Evolutionary conservation across 2,797 vertebrate genomes (phyloP).

Genomic region (Diplodus sargus): DNA sequence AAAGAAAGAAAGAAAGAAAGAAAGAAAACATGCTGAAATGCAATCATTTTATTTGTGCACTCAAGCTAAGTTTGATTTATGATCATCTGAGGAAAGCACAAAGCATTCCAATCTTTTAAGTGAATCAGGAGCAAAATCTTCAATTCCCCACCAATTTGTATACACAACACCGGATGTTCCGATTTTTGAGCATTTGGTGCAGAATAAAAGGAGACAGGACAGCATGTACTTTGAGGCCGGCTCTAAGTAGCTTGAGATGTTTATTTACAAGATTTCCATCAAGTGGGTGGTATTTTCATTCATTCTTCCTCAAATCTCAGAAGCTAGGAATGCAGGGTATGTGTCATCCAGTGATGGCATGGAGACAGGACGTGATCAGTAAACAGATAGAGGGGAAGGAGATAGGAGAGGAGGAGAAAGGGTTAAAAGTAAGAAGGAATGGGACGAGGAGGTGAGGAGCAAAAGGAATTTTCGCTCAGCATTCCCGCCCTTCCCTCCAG

Average conservation of each 20-base stretch:
- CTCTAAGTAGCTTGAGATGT: constrained; percentile 50
- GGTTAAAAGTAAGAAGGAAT: constrained; percentile 11
- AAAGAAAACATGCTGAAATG: not conserved
- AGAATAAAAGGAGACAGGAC: constrained; percentile 2
- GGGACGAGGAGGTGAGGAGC: constrained; percentile 33
- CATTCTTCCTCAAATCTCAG: constrained; percentile 26
- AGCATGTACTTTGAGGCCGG: constrained; percentile 11
- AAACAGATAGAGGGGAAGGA: constrained; percentile 14
- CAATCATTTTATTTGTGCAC: not conserved
- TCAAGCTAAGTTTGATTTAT: constrained; percentile 6
- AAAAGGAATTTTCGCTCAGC: constrained; percentile 47
- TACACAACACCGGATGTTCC: constrained; percentile 18
- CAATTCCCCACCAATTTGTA: constrained; percentile 16
- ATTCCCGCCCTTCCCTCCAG: constrained; percentile 64
- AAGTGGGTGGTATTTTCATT: constrained; percentile 41
- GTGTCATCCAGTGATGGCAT: constrained; percentile 32
- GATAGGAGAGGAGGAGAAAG: not conserved
- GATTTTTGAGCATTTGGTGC: constrained; percentile 22
- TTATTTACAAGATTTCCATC: constrained; percentile 47
- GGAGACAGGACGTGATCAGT: constrained; percentile 49
- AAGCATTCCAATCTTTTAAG: not conserved
- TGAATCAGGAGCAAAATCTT: not conserved
- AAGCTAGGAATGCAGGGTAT: constrained; percentile 18
- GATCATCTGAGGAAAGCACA: not conserved
- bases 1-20: not conserved